Evolutionary conservation across 2,888 invertebrate species (phyloP), one percentile per base, ranked within the genome.

Genomic region (Pteria penguin): DNA sequence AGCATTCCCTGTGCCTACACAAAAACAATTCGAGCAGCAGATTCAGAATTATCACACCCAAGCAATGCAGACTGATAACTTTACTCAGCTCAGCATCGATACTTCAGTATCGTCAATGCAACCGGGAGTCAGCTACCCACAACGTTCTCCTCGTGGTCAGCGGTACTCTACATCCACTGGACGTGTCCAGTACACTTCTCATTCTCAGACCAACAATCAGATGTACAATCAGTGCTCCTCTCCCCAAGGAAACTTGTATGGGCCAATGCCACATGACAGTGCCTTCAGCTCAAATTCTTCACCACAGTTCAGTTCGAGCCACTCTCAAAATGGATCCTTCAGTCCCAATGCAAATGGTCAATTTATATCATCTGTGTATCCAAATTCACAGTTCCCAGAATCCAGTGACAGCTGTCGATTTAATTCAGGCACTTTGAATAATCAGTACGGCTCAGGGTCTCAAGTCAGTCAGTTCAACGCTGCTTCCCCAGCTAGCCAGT

Each of bases 1-100:
- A 45, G 33, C 26, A 31, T 68, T 68, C 32, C 68, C 68, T 26
- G 54, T 68, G 14, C 68, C 68, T 27, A 57, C 68, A 68, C 24
- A 55, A 29, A 68, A 65, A 33, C 74, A 74, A 36, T 74, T 68
- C 36, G 54, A 60, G n/a, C 74, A 74, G 24, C 62, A 45, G 33
- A 69, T 55, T 18, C 61, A 68, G n/a, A 36, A 32, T 31, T 54
- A 32, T 2, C 57, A 68, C 32, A 61, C 61, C n/a, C 68, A 60
- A 4, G 33, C 45, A 36, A 27, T 61, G 29, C 74, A 74, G 8
- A 69, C 36, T 31, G 62, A 68, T 33, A 29, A 61, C 27, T 74
- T 67, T 54, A 62, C 27, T 26, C 74, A 58, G n/a, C 55, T 54
- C n/a, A 68, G 32, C 24, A 29, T 68, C n/a, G 57, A 68, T 26